Conservation (phyloP, 1,140 invertebrate species). For the Cecropterus lyciades region DNA sequence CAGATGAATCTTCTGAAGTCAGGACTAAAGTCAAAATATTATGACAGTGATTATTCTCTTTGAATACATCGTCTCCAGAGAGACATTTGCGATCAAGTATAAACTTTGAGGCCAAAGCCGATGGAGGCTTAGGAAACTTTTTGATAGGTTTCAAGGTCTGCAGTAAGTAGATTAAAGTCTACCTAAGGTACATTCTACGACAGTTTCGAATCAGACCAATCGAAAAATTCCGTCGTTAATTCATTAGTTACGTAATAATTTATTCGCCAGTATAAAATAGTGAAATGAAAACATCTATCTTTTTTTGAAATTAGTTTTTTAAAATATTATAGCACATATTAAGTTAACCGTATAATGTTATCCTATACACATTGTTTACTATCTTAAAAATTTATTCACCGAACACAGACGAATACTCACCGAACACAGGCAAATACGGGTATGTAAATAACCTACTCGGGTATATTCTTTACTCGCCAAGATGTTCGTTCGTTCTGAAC, state of each 20-base stretch:
- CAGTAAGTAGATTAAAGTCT: constrained; percentile 25
- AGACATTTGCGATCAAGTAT: constrained; percentile 15
- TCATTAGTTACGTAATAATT: background rate
- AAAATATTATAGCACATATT: no score
- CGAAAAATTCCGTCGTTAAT: background rate
- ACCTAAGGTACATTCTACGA: background rate
- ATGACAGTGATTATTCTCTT: constrained; percentile 11
- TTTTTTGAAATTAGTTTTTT: no score
- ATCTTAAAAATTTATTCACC: no score
- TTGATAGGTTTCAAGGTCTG: constrained; percentile 14
- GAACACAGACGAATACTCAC: no score
- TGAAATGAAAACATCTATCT: background rate
- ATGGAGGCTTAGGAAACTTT: constrained; percentile 17
- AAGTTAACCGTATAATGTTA: no score
- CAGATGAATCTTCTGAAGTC: constrained; percentile 1
- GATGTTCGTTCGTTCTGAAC: no score
- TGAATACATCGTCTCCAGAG: constrained; percentile 1
- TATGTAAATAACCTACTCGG: no score
- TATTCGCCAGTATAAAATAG: background rate
- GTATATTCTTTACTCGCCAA: no score
- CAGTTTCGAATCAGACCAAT: background rate
- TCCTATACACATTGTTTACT: no score
- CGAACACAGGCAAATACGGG: no score
- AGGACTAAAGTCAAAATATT: constrained; percentile 9
- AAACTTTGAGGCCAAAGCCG: constrained; percentile 12